phyloP scores from a whole-genome alignment of 2,888 invertebrate genomes.

The Macroteleia sp. region DNA sequence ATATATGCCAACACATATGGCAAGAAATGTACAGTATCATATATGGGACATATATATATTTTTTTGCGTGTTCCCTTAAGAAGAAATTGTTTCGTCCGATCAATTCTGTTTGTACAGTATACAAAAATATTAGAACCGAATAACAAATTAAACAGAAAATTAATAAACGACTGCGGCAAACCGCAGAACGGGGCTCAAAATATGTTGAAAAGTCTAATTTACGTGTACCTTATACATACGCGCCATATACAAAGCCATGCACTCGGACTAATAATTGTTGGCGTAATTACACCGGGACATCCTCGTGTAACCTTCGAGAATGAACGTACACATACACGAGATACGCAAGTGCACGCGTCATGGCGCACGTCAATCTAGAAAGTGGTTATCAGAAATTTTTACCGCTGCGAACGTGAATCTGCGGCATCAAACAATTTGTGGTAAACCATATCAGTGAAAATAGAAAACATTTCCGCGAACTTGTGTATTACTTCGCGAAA shows the following conservation, averaged over 20 bases:
- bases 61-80: too few species aligned
- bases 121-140: constrained; percentile 36
- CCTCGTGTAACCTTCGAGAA: constrained; percentile 22
- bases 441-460: constrained; percentile 52
- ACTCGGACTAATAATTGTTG: constrained; percentile 49
- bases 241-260: constrained; percentile 34
- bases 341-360: constrained; percentile 35
- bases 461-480: constrained; percentile 54
- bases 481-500: constrained; percentile 23
- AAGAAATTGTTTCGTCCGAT: constrained; percentile 11
- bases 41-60: too few species aligned
- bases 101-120: constrained; percentile 23
- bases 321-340: constrained; percentile 13
- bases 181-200: constrained; percentile 34
- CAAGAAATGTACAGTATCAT: too few species aligned
- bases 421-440: constrained; percentile 50
- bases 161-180: constrained; percentile 46
- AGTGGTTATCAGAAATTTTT: constrained; percentile 47
- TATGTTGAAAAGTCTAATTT: constrained; percentile 46
- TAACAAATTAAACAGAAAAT: constrained; percentile 47
- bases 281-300: constrained; percentile 44
- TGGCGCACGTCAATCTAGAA: constrained; percentile 46
- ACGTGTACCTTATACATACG: constrained; percentile 13
- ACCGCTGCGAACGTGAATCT: constrained; percentile 30
- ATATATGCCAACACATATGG: too few species aligned